Evolutionary conservation across 1,140 invertebrate species (phyloP).

Genomic region (Whitmania pigra): DNA sequence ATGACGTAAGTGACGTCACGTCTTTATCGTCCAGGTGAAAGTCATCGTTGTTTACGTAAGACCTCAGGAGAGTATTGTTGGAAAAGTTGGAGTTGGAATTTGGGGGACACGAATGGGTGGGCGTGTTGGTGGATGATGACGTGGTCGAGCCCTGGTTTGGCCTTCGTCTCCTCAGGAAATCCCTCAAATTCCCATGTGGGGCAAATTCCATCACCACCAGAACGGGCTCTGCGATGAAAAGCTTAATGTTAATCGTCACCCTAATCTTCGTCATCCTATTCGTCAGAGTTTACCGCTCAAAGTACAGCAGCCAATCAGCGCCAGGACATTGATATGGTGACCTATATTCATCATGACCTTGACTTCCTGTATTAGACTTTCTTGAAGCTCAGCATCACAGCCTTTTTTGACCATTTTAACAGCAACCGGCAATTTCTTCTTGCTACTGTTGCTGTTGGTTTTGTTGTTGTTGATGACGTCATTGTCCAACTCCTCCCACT

Average conservation of each 20-base stretch:
- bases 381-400: background rate
- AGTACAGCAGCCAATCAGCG: conserved; percentile 83
- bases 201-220: conserved; percentile 88
- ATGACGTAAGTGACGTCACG: no score
- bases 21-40: no score
- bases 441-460: no score
- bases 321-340: conserved; percentile 86
- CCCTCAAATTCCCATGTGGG: conserved; percentile 76
- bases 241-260: no score
- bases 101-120: background rate
- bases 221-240: conserved; percentile 48
- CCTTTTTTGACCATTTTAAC: background rate
- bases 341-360: conserved; percentile 95
- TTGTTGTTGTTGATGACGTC: no score
- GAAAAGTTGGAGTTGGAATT: background rate
- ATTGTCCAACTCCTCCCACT: background rate
- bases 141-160: conserved; percentile 38
- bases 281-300: conserved; percentile 50
- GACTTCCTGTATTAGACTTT: conserved; percentile 60
- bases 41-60: no score
- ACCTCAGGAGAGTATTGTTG: background rate
- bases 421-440: background rate
- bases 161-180: conserved; percentile 72
- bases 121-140: conserved; percentile 42
- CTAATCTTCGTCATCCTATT: no score